Percentiles rank a stretch among this genome's conserved stretches.
Evolutionary conservation across 2,888 invertebrate species (phyloP).

Genomic region (Cephus spinipes): DNA sequence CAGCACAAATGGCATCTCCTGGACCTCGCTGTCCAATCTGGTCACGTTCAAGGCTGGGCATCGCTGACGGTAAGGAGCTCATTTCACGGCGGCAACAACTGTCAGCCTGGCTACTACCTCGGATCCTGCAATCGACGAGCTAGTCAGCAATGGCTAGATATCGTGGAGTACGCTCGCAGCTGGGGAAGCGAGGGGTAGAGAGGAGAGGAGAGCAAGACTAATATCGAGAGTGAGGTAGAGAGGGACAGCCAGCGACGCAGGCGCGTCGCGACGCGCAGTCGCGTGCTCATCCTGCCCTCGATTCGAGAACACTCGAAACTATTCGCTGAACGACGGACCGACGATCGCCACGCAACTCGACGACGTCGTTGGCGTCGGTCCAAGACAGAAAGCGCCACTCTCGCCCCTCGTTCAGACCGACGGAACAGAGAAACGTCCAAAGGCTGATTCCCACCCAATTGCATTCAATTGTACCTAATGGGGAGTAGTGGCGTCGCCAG

Average conservation of each 20-base stretch:
- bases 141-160: not conserved
- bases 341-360: too few species aligned
- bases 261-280: constrained; percentile 11
- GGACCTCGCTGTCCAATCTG: constrained; percentile 72
- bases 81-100: constrained; percentile 14
- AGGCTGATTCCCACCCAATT: too few species aligned
- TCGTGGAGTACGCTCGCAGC: not conserved
- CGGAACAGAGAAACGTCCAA: too few species aligned
- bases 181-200: constrained; percentile 7
- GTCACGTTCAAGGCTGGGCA: constrained; percentile 70
- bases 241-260: not conserved
- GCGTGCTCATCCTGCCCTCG: not conserved
- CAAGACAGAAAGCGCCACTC: too few species aligned
- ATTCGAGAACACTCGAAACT: too few species aligned
- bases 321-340: too few species aligned
- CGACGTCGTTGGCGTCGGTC: too few species aligned
- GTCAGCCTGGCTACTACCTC: constrained; percentile 15
- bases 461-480: too few species aligned
- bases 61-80: constrained; percentile 17
- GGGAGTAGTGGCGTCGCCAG: too few species aligned
- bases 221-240: not conserved
- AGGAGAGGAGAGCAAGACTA: not conserved
- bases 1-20: constrained; percentile 69
- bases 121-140: constrained; percentile 9
- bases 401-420: too few species aligned